Base-by-base conservation (phyloP, 2,888 invertebrate species). In the Parapristionchus giblindavisi region DNA sequence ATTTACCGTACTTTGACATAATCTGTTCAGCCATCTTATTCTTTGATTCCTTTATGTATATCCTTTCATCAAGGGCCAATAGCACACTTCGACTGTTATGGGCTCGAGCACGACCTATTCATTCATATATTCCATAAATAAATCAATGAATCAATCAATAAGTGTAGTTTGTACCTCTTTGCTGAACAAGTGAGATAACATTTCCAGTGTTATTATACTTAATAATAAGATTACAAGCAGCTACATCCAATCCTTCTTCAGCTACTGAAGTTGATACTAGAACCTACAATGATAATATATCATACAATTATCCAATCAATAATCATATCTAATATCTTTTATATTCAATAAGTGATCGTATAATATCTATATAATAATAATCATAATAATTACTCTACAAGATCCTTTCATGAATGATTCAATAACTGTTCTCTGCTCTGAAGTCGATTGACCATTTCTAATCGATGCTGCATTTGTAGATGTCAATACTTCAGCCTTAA, bases 261-360 rank as follows among this genome's bases (percentile, higher is more conserved):
- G 85, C 81, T n/a, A 87, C 86, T 0, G 87, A 85, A 0, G 87
- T 87, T 0, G 86, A 82, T 11, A 87, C 85, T 4, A 87, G 76
- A 4, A 82, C 76, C 77, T 84, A 71, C 6, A 6, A 34, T 1
- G 24, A 51, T 11, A 29, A 14, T 8, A 61, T 3, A 21, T 36
- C 11, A 14, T 4, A n/a, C n/a, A n/a, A n/a, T n/a, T n/a, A n/a
- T n/a, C n/a, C n/a, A n/a, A n/a, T n/a, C n/a, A n/a, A n/a, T n/a
- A n/a, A n/a, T n/a, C n/a, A n/a, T n/a, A n/a, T n/a, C n/a, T n/a
- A n/a, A n/a, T n/a, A n/a, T n/a, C n/a, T n/a, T n/a, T n/a, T n/a
- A n/a, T n/a, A n/a, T n/a, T n/a, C n/a, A n/a, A n/a, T n/a, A n/a
- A n/a, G n/a, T n/a, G n/a, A n/a, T n/a, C n/a, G n/a, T n/a, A n/a